Conservation (phyloP, 2,797 vertebrate genomes). For the Characodon lateralis region DNA sequence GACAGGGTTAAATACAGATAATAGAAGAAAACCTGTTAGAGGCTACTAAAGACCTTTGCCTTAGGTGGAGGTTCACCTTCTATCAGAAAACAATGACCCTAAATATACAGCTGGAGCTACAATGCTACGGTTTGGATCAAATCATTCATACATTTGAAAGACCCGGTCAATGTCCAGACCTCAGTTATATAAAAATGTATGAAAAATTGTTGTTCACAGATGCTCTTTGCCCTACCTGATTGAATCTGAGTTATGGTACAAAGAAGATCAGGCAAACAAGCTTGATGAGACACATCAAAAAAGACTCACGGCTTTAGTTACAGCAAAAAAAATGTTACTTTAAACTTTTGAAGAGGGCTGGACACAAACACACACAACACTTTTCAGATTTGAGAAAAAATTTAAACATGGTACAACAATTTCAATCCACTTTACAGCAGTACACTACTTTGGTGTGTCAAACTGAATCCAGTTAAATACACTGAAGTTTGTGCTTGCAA, state of each 20-base stretch:
- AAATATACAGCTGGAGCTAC: not conserved
- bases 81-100: not conserved
- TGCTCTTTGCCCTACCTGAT: not conserved
- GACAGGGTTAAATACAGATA: too few relatives aligned
- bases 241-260: not conserved
- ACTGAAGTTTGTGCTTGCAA: not conserved
- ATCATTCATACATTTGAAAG: not conserved
- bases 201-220: not conserved
- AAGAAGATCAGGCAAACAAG: not conserved
- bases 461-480: too few relatives aligned
- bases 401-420: too few relatives aligned
- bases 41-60: too few relatives aligned
- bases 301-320: too few relatives aligned
- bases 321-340: too few relatives aligned
- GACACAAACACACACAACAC: too few relatives aligned
- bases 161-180: not conserved
- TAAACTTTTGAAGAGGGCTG: not conserved
- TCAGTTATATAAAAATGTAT: not conserved
- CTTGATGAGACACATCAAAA: not conserved
- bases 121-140: not conserved
- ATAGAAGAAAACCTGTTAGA: too few relatives aligned
- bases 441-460: too few relatives aligned
- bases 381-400: too few relatives aligned
- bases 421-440: not conserved
- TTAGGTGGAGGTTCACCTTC: not conserved